phyloP scores from a whole-genome alignment of 2,113 vertebrate species.

The Diadophis punctatus region DNA sequence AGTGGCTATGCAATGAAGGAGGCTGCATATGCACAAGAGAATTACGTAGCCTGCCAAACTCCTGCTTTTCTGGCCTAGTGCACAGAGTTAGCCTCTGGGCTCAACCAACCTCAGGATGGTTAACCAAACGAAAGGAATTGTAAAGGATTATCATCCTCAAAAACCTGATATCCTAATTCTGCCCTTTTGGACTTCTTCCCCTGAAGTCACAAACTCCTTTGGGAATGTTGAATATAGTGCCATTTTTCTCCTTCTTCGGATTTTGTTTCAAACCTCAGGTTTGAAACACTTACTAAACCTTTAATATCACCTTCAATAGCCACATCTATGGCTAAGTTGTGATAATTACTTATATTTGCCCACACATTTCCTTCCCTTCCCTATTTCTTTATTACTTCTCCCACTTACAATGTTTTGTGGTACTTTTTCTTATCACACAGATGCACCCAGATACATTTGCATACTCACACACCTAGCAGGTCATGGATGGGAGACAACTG shows the following conservation, averaged over 20 bases:
- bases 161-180: neutral
- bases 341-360: neutral
- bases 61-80: neutral
- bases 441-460: neutral
- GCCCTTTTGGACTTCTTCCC: neutral
- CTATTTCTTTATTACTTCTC: too few species aligned
- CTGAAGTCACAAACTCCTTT: neutral
- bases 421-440: neutral
- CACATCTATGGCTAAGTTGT: neutral
- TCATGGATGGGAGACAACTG: constrained; percentile 16
- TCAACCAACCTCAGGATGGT: neutral
- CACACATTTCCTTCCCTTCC: neutral
- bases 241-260: neutral
- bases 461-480: neutral
- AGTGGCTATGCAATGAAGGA: neutral
- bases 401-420: neutral
- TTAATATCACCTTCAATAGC: neutral
- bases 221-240: too few species aligned
- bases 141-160: neutral
- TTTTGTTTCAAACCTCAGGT: neutral
- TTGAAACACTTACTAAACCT: neutral
- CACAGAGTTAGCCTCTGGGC: neutral
- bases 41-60: too few species aligned
- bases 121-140: neutral
- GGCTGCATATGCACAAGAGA: neutral